Evolutionary conservation across 2,888 invertebrate species (phyloP), one percentile per base, ranked within the genome.

Genomic region (Eugnorisma glareosa): DNA sequence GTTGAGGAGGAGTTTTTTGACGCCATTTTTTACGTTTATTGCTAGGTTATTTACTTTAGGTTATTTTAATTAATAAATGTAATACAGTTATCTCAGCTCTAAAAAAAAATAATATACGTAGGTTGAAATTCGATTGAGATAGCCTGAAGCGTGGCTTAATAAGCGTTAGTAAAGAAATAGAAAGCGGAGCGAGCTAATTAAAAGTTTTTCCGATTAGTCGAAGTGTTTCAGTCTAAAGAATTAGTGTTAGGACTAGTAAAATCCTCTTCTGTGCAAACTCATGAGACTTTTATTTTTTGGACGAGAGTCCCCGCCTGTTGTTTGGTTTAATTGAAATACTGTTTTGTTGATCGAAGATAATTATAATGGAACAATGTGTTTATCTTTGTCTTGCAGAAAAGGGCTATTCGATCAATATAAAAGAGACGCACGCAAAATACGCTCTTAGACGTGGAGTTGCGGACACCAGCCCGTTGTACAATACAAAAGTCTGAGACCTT

Each of bases 131-230:
- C 2, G 31, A 45, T 67, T 67, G 43, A 63, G 75, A 61, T 67
- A 59, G 66, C 28, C n/a, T 45, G 24, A 57, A 24, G 13, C 40
- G 15, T 24, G 45, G 51, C 79, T 59, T 31, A n/a, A 4, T 31
- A 40, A 67, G 43, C 37, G 28, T 43, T 57, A 31, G 73, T 63
- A 51, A 64, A 85, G 75, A 79, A 85, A 85, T 73, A 72, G 68
- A 82, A 67, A 82, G 75, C 73, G 43, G 66, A 74, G 66, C 69
- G 37, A 83, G 77, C 86, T 79, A 84, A 87, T 88, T 88, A 84
- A 86, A 87, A 88, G 73, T 88, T 86, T 48, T 67, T 57, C 6
- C 51, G 71, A 75, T 81, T 68, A 72, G 45, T 68, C 74, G 74
- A 31, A 40, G 45, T 70, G 71, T 57, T 75, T 57, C 59, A 69